A percentile compares a stretch with the other conserved stretches of the same genome.
Evolutionary conservation across 2,888 invertebrate species (phyloP).

Genomic region (Athalia cordata): DNA sequence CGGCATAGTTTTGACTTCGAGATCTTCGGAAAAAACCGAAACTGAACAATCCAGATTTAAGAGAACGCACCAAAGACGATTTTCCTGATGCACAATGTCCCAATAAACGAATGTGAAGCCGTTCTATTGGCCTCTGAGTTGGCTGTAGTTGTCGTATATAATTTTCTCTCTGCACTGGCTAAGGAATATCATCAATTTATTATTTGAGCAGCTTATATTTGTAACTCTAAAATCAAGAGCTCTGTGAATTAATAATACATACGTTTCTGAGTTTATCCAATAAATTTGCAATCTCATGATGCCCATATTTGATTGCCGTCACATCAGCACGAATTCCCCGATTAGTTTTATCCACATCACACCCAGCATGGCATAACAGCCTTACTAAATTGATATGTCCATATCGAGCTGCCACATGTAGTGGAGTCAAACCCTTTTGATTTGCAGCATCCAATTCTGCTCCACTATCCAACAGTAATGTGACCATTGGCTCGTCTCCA

Average conservation of each 20-base stretch:
- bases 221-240: no score
- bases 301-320: constrained; percentile 84
- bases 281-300: constrained; percentile 81
- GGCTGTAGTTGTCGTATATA: constrained; percentile 80
- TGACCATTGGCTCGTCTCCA: constrained; percentile 68
- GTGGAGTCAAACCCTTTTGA: constrained; percentile 78
- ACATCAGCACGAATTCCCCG: constrained; percentile 84
- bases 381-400: constrained; percentile 83
- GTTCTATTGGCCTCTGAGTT: constrained; percentile 75
- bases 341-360: constrained; percentile 81
- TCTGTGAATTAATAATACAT: constrained; percentile 70
- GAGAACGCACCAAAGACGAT: constrained; percentile 79
- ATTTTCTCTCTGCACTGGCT: constrained; percentile 72
- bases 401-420: constrained; percentile 83
- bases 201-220: constrained; percentile 30
- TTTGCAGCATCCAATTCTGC: constrained; percentile 79
- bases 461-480: constrained; percentile 68
- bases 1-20: constrained; percentile 70
- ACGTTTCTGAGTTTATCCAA: constrained; percentile 80
- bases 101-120: constrained; percentile 82
- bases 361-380: constrained; percentile 82
- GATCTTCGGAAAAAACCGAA: constrained; percentile 79
- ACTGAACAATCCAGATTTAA: constrained; percentile 81
- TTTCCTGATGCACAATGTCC: constrained; percentile 86
- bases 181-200: constrained; percentile 25